Evolutionary conservation across 1,140 invertebrate species (phyloP).

Genomic region (Hormaphis cornu): DNA sequence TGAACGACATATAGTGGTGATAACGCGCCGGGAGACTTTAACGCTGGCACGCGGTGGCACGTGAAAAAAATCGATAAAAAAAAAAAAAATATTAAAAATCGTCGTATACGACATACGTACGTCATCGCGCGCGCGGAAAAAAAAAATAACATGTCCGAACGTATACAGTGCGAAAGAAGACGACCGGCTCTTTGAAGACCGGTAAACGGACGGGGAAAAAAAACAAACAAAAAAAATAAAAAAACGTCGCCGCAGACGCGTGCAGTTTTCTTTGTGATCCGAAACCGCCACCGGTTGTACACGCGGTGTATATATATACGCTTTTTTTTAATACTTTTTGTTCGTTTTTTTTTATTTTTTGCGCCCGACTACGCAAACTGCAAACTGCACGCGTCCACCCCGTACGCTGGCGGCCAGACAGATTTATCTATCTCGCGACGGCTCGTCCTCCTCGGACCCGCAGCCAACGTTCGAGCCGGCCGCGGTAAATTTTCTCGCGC

Average conservation of each 20-base stretch:
- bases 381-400: not conserved
- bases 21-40: no score
- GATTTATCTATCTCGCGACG: slow-evolving; percentile 22
- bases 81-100: no score
- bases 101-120: not conserved
- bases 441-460: not conserved
- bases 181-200: slow-evolving; percentile 28
- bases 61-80: no score
- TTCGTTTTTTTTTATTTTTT: not conserved
- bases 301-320: no score
- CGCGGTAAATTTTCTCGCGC: slow-evolving; percentile 25
- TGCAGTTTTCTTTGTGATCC: slow-evolving; percentile 27
- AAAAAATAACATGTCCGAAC: not conserved
- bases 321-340: no score
- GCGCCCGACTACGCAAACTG: not conserved
- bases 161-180: no score
- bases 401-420: not conserved
- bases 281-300: slow-evolving; percentile 22
- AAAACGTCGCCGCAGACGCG: not conserved
- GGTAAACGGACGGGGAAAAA: not conserved
- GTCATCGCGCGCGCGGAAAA: not conserved
- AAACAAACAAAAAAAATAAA: not conserved
- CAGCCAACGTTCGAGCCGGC: not conserved
- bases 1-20: not conserved
- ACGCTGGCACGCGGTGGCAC: no score